These are phyloP conservation scores for Danio tinwini DNA, from an alignment of 2,797 vertebrate genomes.

Conservation along the genomic window DNA sequence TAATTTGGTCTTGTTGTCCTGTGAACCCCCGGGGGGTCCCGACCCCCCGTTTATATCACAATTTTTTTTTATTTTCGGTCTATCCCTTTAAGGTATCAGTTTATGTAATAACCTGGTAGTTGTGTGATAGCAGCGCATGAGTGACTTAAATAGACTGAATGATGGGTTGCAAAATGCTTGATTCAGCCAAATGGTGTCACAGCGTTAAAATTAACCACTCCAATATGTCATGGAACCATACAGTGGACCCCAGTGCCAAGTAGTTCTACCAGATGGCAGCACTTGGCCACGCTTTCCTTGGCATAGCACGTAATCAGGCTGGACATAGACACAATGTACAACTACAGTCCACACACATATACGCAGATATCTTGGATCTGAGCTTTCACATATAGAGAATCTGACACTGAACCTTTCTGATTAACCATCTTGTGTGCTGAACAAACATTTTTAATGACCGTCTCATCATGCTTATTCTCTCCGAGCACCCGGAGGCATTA, in stretches of 20 bases:
- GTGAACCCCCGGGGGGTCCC: too few relatives aligned
- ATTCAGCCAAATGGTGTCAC: constrained; percentile 80
- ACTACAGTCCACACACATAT: constrained; percentile 22
- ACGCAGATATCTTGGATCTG: constrained; percentile 1
- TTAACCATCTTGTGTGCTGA: constrained; percentile 13
- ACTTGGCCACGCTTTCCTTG: constrained; percentile 77
- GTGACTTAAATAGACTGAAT: constrained; percentile 71
- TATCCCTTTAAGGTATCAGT: constrained; percentile 8
- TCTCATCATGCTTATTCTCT: constrained; percentile 21
- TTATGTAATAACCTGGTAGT: constrained; percentile 11
- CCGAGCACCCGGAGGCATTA: constrained; percentile 14
- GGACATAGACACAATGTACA: constrained; percentile 20
- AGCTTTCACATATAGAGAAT: background rate
- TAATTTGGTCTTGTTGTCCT: too few relatives aligned
- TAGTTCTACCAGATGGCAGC: constrained; percentile 82
- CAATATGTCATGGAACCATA: constrained; percentile 79
- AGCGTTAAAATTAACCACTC: constrained; percentile 85
- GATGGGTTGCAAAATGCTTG: constrained; percentile 65
- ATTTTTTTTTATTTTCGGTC: background rate
- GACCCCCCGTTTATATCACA: too few relatives aligned
- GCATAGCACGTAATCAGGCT: constrained; percentile 62
- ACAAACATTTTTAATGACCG: constrained; percentile 5
- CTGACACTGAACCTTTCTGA: background rate
- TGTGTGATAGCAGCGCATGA: constrained; percentile 2
- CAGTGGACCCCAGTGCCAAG: constrained; percentile 74